These are phyloP conservation scores for Leucoraja ocellata DNA, from an alignment of 2,797 vertebrate genomes.

Conservation along the genomic window DNA sequence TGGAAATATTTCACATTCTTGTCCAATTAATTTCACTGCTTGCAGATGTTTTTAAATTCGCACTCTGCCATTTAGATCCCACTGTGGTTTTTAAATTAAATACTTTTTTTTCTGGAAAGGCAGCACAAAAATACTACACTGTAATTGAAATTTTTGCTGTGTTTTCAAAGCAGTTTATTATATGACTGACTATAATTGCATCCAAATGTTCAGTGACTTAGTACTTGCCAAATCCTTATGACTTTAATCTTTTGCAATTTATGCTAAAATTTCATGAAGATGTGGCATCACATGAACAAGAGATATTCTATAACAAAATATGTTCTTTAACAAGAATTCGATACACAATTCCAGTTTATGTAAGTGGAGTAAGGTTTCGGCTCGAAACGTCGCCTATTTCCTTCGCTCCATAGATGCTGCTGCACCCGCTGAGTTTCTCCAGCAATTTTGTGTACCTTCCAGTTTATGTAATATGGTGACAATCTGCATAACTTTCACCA, in stretches of 20 bases:
- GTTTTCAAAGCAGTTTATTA: not conserved
- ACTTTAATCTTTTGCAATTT: not conserved
- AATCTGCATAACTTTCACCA: not conserved
- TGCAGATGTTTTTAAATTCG: slow-evolving; percentile 12
- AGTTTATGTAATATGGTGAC: not conserved
- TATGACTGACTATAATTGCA: not conserved
- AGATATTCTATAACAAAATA: too few species aligned
- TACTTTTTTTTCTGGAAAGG: not conserved
- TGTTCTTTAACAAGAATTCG: not conserved
- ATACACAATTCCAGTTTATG: not conserved
- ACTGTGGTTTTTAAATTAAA: not conserved
- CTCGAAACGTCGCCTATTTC: too few species aligned
- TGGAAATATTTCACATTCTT: not conserved
- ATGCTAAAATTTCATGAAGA: not conserved
- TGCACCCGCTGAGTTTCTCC: too few species aligned
- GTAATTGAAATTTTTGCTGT: not conserved
- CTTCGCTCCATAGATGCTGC: too few species aligned
- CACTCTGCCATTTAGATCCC: not conserved
- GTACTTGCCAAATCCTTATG: not conserved
- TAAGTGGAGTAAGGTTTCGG: too few species aligned
- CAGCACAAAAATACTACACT: not conserved
- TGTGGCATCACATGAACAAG: too few species aligned
- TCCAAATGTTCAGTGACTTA: slow-evolving; percentile 15
- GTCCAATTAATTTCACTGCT: slow-evolving; percentile 16
- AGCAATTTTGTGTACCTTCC: too few species aligned